phyloP scores from a whole-genome alignment of 2,888 invertebrate species.

The Leucoptera coffeella region DNA sequence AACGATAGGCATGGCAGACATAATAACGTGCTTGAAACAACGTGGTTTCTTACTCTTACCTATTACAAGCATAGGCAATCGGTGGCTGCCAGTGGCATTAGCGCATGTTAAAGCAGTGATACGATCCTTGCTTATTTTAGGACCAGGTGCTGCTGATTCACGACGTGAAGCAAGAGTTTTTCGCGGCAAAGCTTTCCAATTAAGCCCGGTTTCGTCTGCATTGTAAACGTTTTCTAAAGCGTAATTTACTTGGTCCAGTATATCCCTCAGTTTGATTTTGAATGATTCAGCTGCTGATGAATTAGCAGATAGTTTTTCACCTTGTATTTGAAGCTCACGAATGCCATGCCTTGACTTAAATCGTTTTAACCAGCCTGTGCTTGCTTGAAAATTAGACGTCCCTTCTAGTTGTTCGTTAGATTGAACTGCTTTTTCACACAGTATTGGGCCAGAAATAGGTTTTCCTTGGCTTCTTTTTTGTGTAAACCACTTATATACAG shows the following conservation, averaged over 20 bases:
- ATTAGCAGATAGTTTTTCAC: conserved; percentile 7
- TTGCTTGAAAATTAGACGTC: conserved; percentile 8
- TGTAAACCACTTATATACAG: conserved; percentile 9
- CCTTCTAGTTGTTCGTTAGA: conserved; percentile 7
- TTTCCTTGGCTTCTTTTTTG: conserved; percentile 8
- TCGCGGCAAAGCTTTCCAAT: conserved; percentile 10
- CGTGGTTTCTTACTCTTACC: conserved; percentile 9
- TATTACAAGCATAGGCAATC: conserved; percentile 9
- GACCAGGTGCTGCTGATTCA: conserved; percentile 8
- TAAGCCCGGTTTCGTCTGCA: conserved; percentile 10
- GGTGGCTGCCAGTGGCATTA: conserved; percentile 8
- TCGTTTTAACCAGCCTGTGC: conserved; percentile 7
- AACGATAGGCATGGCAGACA: too few relatives aligned
- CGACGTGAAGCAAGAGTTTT: conserved; percentile 9
- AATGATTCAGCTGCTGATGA: conserved; percentile 7
- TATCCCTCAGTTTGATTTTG: conserved; percentile 9
- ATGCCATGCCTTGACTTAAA: conserved; percentile 10
- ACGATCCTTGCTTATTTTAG: too few relatives aligned
- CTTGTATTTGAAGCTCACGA: too few relatives aligned
- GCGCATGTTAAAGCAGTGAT: conserved; percentile 8
- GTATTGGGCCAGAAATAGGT: conserved; percentile 10
- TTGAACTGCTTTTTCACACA: conserved; percentile 9
- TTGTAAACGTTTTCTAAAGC: conserved; percentile 7
- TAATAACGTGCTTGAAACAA: conserved; percentile 9
- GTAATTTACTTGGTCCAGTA: conserved; percentile 7